Conservation (phyloP, 1,140 invertebrate genomes). For the Cyclargus thomasi region DNA sequence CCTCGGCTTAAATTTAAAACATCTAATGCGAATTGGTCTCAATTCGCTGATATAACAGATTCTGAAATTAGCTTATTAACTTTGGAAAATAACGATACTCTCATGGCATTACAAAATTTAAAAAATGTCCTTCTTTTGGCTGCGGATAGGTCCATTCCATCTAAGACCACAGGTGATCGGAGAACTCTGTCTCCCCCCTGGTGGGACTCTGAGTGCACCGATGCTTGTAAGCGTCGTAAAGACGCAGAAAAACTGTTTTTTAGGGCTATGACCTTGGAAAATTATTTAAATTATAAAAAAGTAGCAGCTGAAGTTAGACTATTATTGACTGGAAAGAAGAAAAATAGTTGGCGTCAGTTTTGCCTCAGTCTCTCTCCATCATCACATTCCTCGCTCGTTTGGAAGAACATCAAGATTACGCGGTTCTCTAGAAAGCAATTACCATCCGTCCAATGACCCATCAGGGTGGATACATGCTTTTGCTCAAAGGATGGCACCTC, state of each 20-base stretch:
- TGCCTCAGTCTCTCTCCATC: neutral
- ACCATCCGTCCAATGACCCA: too few relatives aligned
- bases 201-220: neutral
- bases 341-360: neutral
- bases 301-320: neutral
- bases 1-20: conserved; percentile 5
- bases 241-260: neutral
- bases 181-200: neutral
- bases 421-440: neutral
- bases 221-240: neutral
- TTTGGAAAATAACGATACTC: neutral
- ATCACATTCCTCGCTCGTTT: neutral
- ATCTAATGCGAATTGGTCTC: neutral
- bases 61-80: neutral
- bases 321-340: neutral
- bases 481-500: neutral
- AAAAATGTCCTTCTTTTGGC: neutral
- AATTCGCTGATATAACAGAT: neutral
- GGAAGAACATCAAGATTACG: conserved; percentile 14
- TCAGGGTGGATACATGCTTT: neutral
- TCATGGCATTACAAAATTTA: neutral
- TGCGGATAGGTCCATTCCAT: neutral
- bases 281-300: conserved; percentile 5
- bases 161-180: neutral
- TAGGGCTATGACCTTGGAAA: neutral